Base-by-base conservation (phyloP, 2,797 vertebrate genomes). In the Zenarchopterus dispar region DNA sequence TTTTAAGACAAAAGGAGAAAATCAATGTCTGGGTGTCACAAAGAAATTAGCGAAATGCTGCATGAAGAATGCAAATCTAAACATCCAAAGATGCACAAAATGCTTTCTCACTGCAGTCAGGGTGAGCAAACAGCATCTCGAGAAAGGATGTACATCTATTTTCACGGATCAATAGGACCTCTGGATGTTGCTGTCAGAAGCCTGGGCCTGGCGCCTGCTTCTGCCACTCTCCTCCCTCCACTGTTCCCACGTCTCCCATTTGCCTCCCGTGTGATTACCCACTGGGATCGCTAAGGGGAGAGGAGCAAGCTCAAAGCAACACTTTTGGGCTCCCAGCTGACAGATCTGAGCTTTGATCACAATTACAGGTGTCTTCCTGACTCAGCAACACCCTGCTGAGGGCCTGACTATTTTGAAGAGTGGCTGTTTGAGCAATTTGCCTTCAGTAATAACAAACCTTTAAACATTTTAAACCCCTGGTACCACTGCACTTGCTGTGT, bases 261-360 rank as follows among this genome's bases (percentile, higher is more conserved):
- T 17, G 9, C 43, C 62, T 49, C 49, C 62, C 21, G 57, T 46
- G 58, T 59, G 58, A 55, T 56, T 58, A 74, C 77, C 80, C 44
- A 64, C 63, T 19, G 84, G 75, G 68, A 56, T 81, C 13, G 60
- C 68, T 56, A 0, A 65, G 41, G 63, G 61, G 52, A 58, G 60
- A 26, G 10, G 71, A 44, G 67, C 22, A 2, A 19, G 39, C 49
- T 75, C 18, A 22, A 47, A 67, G 78, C 74, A 79, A 82, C 82
- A 50, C 54, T 8, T 31, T 16, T 10, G 15, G 48, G 69, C 67
- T 80, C 67, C 70, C 63, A 63, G 80, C 71, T 68, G 78, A 78
- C 54, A 41, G 80, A 80, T 58, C 72, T 21, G 60, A 73, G 82
- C 86, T 90, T 91, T 92, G 85, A 88, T 90, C 80, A 57, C 60